phyloP scores from a whole-genome alignment of 2,113 vertebrate species.

The Romanogobio albipinnatus region DNA sequence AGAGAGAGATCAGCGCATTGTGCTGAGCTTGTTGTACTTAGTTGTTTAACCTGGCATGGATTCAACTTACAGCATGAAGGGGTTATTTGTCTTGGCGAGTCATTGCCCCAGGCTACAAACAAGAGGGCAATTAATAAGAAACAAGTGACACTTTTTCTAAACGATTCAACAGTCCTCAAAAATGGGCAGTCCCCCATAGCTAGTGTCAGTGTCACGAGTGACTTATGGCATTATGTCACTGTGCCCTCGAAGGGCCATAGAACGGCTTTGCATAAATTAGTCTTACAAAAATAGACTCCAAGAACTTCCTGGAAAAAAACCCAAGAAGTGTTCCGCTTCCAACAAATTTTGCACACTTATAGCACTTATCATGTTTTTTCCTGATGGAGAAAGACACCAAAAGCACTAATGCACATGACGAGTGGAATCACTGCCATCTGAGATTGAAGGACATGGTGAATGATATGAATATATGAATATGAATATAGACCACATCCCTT shows the following conservation, averaged over 20 bases:
- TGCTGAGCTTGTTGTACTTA: conserved; percentile 59
- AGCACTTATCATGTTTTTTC: conserved; percentile 24
- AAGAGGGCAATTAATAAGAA: conserved; percentile 78
- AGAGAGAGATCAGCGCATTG: conserved; percentile 48
- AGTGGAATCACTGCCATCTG: background rate
- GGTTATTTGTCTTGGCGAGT: conserved; percentile 76
- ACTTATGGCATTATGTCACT: conserved; percentile 77
- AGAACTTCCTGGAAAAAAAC: conserved; percentile 61
- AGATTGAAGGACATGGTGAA: conserved; percentile 26
- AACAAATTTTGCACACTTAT: conserved; percentile 26
- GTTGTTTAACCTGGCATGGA: conserved; percentile 69
- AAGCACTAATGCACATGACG: conserved; percentile 13
- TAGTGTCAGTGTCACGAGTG: conserved; percentile 75
- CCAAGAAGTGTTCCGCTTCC: conserved; percentile 24
- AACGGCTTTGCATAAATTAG: conserved; percentile 75
- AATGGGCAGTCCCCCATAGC: conserved; percentile 75
- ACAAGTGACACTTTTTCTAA: conserved; percentile 77
- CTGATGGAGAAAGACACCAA: conserved; percentile 24
- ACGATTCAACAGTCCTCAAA: conserved; percentile 75
- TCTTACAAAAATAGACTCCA: conserved; percentile 68
- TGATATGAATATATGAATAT: conserved; percentile 20
- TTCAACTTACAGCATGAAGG: conserved; percentile 68
- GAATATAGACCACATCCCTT: conserved; percentile 33
- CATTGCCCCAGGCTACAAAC: conserved; percentile 65
- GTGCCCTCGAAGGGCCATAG: conserved; percentile 64